These are phyloP conservation scores for Drosophila prosaltans DNA, from an alignment of 1,140 invertebrate genomes.

Conservation along the genomic window DNA sequence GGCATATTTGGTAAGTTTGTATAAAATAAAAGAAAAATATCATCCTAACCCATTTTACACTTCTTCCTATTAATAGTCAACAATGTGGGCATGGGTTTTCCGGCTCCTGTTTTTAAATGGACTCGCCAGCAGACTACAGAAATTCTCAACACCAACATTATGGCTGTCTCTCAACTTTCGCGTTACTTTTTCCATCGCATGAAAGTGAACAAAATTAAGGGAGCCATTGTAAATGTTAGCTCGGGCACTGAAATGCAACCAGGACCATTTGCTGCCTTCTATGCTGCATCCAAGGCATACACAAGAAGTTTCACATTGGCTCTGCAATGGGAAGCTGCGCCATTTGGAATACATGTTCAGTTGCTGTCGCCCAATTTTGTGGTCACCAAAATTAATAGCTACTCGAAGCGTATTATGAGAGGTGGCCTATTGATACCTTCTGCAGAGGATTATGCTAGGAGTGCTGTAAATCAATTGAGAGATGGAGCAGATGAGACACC, in stretches of 20 bases:
- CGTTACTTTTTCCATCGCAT: slow-evolving; percentile 90
- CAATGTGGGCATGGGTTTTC: slow-evolving; percentile 93
- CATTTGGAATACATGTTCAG: slow-evolving; percentile 90
- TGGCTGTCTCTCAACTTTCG: slow-evolving; percentile 92
- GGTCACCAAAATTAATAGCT: slow-evolving; percentile 94
- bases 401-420: slow-evolving; percentile 89
- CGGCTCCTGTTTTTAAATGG: slow-evolving; percentile 90
- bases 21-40: neutral
- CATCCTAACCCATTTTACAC: neutral
- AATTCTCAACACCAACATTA: slow-evolving; percentile 93
- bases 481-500: slow-evolving; percentile 90
- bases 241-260: slow-evolving; percentile 93
- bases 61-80: slow-evolving; percentile 88
- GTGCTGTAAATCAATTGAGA: slow-evolving; percentile 91
- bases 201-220: slow-evolving; percentile 88
- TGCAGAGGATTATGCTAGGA: slow-evolving; percentile 89
- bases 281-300: slow-evolving; percentile 91
- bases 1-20: slow-evolving; percentile 90
- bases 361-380: slow-evolving; percentile 94
- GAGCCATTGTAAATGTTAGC: slow-evolving; percentile 94
- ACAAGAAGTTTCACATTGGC: slow-evolving; percentile 82
- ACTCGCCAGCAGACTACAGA: slow-evolving; percentile 89
- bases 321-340: slow-evolving; percentile 90
- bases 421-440: slow-evolving; percentile 91
- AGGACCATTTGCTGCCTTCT: slow-evolving; percentile 93